Conservation (phyloP, 2,113 vertebrate species). For the Macroglossus sobrinus region DNA sequence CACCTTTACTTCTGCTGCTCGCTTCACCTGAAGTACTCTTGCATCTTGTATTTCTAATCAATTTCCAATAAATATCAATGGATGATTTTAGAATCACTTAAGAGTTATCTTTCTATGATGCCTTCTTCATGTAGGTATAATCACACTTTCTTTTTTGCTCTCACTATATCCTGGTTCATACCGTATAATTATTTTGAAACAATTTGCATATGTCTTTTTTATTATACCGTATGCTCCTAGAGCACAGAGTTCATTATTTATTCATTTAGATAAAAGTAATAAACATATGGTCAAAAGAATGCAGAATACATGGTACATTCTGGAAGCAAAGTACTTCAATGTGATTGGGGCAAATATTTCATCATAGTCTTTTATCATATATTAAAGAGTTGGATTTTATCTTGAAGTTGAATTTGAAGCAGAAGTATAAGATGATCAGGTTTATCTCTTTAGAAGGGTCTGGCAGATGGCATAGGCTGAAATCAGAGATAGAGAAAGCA, state of each 20-base stretch:
- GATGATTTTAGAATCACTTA: neutral
- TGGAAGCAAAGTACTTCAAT: neutral
- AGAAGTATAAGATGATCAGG: neutral
- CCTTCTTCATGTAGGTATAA: neutral
- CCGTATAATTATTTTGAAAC: slow-evolving; percentile 6
- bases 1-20: neutral
- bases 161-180: neutral
- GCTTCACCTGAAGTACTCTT: neutral
- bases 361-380: neutral
- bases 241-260: neutral
- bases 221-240: slow-evolving; percentile 1
- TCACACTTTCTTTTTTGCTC: neutral
- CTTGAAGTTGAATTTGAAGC: neutral
- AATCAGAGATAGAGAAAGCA: neutral
- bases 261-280: slow-evolving; percentile 9
- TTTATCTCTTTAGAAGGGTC: neutral
- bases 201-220: neutral
- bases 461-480: neutral
- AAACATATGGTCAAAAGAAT: slow-evolving; percentile 1
- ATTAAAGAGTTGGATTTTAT: neutral
- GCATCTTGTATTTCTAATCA: neutral
- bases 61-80: neutral
- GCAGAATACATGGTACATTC: neutral
- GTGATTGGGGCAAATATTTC: neutral
- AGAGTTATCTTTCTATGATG: neutral